Evolutionary conservation across 2,797 vertebrate species (phyloP).

Genomic region (Danionella dracula): DNA sequence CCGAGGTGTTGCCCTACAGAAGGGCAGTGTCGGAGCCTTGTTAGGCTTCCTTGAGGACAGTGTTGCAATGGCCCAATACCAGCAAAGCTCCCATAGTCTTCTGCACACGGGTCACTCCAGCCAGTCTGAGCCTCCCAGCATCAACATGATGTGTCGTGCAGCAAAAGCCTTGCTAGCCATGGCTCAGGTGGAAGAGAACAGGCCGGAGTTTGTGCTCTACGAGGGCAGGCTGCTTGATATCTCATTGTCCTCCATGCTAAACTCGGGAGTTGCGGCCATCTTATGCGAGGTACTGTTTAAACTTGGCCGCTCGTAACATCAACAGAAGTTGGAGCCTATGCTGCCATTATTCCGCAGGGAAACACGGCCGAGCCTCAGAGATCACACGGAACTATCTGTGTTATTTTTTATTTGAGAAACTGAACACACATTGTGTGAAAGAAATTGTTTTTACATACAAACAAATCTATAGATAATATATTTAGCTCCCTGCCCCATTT

Average conservation of each 20-base stretch:
- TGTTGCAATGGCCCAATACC: slow-evolving; percentile 91
- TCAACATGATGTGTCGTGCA: slow-evolving; percentile 98
- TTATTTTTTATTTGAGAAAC: slow-evolving; percentile 85
- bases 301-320: slow-evolving; percentile 97
- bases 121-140: slow-evolving; percentile 86
- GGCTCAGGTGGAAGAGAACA: slow-evolving; percentile 94
- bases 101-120: slow-evolving; percentile 85
- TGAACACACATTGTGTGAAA: slow-evolving; percentile 15
- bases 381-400: slow-evolving; percentile 75
- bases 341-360: slow-evolving; percentile 14
- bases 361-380: slow-evolving; percentile 50
- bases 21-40: slow-evolving; percentile 90
- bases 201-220: slow-evolving; percentile 90
- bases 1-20: slow-evolving; percentile 91
- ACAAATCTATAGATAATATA: slow-evolving; percentile 78
- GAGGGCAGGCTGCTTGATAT: slow-evolving; percentile 97
- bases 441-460: slow-evolving; percentile 71
- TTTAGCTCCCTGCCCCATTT: slow-evolving; percentile 81
- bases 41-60: slow-evolving; percentile 96
- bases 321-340: slow-evolving; percentile 49
- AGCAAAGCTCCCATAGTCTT: slow-evolving; percentile 94
- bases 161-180: slow-evolving; percentile 96
- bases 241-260: slow-evolving; percentile 94
- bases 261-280: slow-evolving; percentile 84
- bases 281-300: slow-evolving; percentile 98